phyloP scores from a whole-genome alignment of 2,113 vertebrate species.

The Syngnathus scovelli region DNA sequence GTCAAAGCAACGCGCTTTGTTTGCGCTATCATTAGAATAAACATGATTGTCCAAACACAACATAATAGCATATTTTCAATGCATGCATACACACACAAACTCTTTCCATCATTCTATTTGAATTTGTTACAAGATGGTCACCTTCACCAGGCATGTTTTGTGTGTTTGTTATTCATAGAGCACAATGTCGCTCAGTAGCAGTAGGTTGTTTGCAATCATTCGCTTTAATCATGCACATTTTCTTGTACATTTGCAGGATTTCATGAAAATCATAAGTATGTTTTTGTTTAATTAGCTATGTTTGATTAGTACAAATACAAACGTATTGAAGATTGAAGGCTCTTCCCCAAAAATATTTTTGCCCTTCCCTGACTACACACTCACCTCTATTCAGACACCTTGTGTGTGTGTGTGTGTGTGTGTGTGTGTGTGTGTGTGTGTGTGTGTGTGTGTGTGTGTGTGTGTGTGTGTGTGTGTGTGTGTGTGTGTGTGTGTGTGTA shows the following conservation, averaged over 20 bases:
- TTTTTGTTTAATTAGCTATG: background rate
- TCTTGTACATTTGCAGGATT: no score
- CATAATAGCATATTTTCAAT: background rate
- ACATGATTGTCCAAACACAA: background rate
- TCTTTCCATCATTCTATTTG: background rate
- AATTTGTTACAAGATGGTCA: background rate
- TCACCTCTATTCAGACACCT: conserved; percentile 28
- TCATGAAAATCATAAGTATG: no score
- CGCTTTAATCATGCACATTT: background rate
- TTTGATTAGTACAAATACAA: background rate
- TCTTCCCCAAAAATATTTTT: conserved; percentile 21
- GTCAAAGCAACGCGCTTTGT: background rate
- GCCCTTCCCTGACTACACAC: conserved; percentile 18
- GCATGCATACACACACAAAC: background rate
- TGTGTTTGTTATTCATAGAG: background rate
- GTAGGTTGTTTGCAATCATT: background rate
- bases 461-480: conserved; percentile 8
- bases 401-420: conserved; percentile 16
- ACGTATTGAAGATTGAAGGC: background rate
- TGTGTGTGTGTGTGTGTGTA: conserved; percentile 16
- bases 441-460: conserved; percentile 13
- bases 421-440: conserved; percentile 19
- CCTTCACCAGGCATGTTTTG: background rate
- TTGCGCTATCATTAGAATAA: background rate
- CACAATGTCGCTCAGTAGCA: background rate